Evolutionary conservation across 30 jellyfish, hydroid and myxozoan genomes (phyloP), one percentile per base, ranked within the genome.

Genomic region (Hydra vulgaris): DNA sequence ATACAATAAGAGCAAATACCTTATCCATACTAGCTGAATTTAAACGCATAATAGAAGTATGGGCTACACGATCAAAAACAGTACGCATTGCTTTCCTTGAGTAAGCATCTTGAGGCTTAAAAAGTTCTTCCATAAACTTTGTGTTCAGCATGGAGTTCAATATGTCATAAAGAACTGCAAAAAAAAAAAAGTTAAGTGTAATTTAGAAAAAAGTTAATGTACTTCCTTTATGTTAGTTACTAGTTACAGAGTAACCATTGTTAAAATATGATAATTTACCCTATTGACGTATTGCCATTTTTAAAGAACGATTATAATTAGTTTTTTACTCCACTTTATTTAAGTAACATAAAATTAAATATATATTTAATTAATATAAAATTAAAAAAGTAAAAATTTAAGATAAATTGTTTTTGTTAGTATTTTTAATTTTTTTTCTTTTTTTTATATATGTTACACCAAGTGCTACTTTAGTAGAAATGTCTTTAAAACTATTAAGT

Each of bases 1-100:
- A n/a, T 20, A 5, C 16, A 20, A 68, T n/a, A 40, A 40, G 5
- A 40, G 12, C 12, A 40, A 40, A 40, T 76, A 92, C 98, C 96
- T 92, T 92, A 74, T 92, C 98, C 98, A 92, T 92, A 74, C 98
- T 92, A 40, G 98, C 98, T 61, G 98, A 86, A 75, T 92, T 92
- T 3, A 92, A 89, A 68, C 98, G 78, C 98, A 92, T 92, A 70
- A 92, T 92, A 20, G 98, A 92, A 8, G 98, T 95, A 87, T 92
- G 98, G 0, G 98, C 98, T 25, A 92, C 95, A 26, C 95, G 96
- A 74, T 92, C 98, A 87, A 92, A 92, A 1, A 92, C 98, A 0
- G 98, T 92, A 66, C 98, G 70, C 98, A 92, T 92, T 17, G 98
- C 98, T 73, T 87, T 83, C 86, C 85, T 86, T 25, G 98, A 87